These are phyloP conservation scores for Anolis sagrei DNA, from an alignment of 2,113 vertebrate genomes.

Conservation along the genomic window DNA sequence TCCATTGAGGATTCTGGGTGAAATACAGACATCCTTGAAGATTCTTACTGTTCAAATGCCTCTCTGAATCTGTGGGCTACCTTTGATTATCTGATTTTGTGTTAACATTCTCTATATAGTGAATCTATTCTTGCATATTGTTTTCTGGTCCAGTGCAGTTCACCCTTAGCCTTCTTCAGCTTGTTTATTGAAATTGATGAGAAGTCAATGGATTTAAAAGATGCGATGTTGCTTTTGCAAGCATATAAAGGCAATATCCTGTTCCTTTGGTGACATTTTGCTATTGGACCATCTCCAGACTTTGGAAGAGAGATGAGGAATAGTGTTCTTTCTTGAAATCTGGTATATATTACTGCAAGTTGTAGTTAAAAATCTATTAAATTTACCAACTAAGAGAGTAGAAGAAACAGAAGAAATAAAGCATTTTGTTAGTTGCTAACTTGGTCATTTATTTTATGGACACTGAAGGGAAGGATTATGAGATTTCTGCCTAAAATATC, in stretches of 20 bases:
- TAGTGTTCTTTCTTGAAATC: background rate
- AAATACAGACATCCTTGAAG: background rate
- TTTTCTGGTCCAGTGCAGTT: background rate
- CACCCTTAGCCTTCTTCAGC: background rate
- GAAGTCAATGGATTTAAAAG: constrained; percentile 1
- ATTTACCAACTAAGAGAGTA: fast-evolving
- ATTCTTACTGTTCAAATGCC: background rate
- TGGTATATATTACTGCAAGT: fast-evolving
- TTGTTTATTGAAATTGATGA: constrained; percentile 11
- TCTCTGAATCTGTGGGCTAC: background rate
- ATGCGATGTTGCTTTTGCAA: background rate
- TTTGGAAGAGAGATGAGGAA: background rate
- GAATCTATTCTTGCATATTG: background rate
- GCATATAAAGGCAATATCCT: background rate
- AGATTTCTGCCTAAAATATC: background rate
- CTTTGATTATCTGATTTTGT: background rate
- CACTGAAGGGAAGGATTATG: too few relatives aligned
- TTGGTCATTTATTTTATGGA: background rate
- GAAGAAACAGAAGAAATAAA: fast-evolving
- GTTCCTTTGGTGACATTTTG: background rate
- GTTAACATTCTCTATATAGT: background rate
- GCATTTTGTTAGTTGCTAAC: background rate
- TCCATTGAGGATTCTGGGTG: background rate
- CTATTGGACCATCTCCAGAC: background rate
- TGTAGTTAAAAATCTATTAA: background rate